Percentiles rank a stretch among this genome's conserved stretches.
Evolutionary conservation across 2,113 vertebrate species (phyloP).

Genomic region (Upupa epops): DNA sequence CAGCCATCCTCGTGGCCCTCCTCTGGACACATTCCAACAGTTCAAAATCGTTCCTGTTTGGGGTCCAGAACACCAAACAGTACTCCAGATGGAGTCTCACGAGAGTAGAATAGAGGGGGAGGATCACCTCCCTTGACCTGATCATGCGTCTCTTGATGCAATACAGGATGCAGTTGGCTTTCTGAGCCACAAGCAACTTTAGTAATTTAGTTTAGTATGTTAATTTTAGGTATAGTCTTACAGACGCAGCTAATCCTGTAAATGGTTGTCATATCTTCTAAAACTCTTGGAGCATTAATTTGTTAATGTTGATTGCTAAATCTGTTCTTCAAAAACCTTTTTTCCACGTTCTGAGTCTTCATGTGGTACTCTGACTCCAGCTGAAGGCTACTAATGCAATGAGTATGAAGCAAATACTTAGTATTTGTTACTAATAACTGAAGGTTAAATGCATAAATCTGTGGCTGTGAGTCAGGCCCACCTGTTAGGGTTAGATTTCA

Average conservation of each 20-base stretch:
- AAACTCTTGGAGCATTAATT: background rate
- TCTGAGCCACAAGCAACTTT: too few relatives aligned
- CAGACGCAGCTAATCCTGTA: background rate
- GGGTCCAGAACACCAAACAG: too few relatives aligned
- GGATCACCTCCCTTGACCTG: too few relatives aligned
- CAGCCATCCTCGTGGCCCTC: too few relatives aligned
- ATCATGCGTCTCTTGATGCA: too few relatives aligned
- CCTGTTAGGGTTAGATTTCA: background rate
- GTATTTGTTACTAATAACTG: background rate
- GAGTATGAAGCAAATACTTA: background rate
- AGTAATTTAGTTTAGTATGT: background rate
- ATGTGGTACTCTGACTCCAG: background rate
- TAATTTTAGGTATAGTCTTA: background rate
- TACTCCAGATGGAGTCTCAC: too few relatives aligned
- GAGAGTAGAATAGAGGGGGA: too few relatives aligned
- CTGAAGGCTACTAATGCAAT: background rate
- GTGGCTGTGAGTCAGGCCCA: background rate
- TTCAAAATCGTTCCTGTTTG: too few relatives aligned
- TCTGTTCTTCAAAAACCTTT: background rate
- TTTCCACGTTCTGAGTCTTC: background rate
- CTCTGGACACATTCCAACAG: too few relatives aligned
- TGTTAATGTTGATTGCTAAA: background rate
- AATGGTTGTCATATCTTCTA: background rate
- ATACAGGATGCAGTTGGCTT: too few relatives aligned
- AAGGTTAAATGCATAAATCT: background rate